A percentile compares a stretch with the other conserved stretches of the same genome.
phyloP scores from a whole-genome alignment of 2,797 vertebrate genomes.

The Pogonophryne albipinna region DNA sequence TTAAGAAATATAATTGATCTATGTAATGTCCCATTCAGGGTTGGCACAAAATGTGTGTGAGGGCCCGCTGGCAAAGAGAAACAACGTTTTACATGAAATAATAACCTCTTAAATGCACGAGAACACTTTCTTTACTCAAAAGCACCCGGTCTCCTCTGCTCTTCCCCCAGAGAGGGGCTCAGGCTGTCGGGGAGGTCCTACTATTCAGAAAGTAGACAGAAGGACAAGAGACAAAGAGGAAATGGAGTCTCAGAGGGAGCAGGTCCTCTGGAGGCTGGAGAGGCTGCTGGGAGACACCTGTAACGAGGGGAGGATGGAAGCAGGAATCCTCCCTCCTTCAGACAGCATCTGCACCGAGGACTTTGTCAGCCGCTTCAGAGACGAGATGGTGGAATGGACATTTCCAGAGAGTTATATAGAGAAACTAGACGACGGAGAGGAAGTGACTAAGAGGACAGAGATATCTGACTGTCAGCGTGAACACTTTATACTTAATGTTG shows the following conservation, averaged over 20 bases:
- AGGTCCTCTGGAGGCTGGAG: constrained; percentile 80
- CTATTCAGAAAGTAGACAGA: constrained; percentile 26
- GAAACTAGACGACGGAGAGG: constrained; percentile 17
- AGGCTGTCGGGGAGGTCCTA: constrained; percentile 7
- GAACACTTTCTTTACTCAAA: background rate
- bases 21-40: no score
- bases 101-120: background rate
- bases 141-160: constrained; percentile 13
- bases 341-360: constrained; percentile 89
- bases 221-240: constrained; percentile 27
- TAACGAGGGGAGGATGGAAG: constrained; percentile 35
- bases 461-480: constrained; percentile 28
- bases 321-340: constrained; percentile 57
- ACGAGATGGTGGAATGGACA: constrained; percentile 79
- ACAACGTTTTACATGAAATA: background rate
- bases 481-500: background rate
- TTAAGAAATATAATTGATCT: no score
- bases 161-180: constrained; percentile 49
- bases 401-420: constrained; percentile 22
- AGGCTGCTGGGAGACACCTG: constrained; percentile 70
- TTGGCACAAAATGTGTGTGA: no score
- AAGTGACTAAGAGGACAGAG: constrained; percentile 19
- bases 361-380: constrained; percentile 79
- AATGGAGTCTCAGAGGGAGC: constrained; percentile 71
- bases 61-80: background rate